Conservation (phyloP, 2,888 invertebrate species). For the Sesia apiformis region DNA sequence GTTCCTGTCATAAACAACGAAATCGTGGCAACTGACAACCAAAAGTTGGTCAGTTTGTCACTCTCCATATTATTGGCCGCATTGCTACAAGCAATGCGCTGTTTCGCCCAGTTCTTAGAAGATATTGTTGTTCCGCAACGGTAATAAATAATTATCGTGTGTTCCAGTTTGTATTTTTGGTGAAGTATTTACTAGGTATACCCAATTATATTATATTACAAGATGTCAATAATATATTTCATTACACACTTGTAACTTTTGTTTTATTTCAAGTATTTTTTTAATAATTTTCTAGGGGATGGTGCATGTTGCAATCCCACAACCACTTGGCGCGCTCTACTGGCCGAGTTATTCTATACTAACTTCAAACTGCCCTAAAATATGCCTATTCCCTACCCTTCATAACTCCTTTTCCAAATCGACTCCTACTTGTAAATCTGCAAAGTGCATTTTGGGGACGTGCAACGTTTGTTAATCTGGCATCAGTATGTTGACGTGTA, state of each 20-base stretch:
- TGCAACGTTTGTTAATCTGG: too few relatives aligned
- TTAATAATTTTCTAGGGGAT: too few relatives aligned
- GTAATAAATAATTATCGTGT: conserved; percentile 27
- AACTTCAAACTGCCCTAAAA: too few relatives aligned
- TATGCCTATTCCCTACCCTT: too few relatives aligned
- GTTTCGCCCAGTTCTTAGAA: conserved; percentile 76
- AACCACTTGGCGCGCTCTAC: too few relatives aligned
- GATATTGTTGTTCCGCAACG: conserved; percentile 70
- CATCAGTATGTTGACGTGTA: too few relatives aligned
- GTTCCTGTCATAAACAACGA: conserved; percentile 63
- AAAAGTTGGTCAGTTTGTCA: conserved; percentile 75
- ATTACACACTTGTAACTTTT: conserved; percentile 30
- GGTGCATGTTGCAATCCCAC: too few relatives aligned
- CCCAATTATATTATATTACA: conserved; percentile 20
- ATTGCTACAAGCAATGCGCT: conserved; percentile 76
- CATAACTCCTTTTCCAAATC: too few relatives aligned
- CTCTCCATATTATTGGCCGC: conserved; percentile 76
- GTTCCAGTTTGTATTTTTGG: conserved; percentile 35
- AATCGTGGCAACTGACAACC: conserved; percentile 53
- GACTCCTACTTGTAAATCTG: too few relatives aligned
- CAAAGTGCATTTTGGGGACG: too few relatives aligned
- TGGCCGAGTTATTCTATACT: too few relatives aligned
- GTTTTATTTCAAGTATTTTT: too few relatives aligned
- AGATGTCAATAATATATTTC: conserved; percentile 55
- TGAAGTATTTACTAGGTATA: conserved; percentile 53